These are phyloP conservation scores for Himalopsyche anomala DNA, from an alignment of 2,888 invertebrate genomes.

Conservation along the genomic window DNA sequence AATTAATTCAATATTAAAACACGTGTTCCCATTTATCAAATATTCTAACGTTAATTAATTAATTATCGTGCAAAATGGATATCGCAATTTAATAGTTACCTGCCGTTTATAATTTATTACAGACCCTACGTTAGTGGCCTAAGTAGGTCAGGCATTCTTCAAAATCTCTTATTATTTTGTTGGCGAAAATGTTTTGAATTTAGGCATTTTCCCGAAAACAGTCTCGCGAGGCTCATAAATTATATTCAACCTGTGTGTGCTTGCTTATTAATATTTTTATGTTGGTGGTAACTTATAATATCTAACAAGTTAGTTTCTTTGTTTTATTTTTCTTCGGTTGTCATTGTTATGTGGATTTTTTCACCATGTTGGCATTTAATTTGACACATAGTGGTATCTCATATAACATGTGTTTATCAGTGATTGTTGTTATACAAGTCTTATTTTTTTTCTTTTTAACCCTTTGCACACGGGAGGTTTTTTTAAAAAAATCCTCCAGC, in stretches of 20 bases:
- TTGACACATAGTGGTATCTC: too few species aligned
- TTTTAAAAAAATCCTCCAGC: too few species aligned
- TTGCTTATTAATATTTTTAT: too few species aligned
- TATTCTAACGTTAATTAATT: neutral
- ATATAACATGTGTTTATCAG: too few species aligned
- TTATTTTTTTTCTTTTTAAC: too few species aligned
- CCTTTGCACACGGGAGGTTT: too few species aligned
- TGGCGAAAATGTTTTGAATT: conserved; percentile 25
- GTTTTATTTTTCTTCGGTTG: too few species aligned
- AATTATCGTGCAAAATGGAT: neutral
- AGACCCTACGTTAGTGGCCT: neutral
- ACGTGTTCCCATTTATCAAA: conserved; percentile 14
- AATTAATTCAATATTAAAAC: neutral
- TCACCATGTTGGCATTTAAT: too few species aligned
- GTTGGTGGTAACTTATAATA: too few species aligned
- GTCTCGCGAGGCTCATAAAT: neutral
- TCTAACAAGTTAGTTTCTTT: too few species aligned
- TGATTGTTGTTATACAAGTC: too few species aligned
- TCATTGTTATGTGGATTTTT: too few species aligned
- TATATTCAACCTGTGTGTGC: neutral
- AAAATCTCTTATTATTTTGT: neutral
- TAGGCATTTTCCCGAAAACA: neutral
- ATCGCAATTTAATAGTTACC: neutral
- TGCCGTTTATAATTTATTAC: neutral
- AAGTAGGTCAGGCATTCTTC: conserved; percentile 3